Evolutionary conservation across 1,140 invertebrate genomes (phyloP).

Genomic region (Papilio aristodemus): DNA sequence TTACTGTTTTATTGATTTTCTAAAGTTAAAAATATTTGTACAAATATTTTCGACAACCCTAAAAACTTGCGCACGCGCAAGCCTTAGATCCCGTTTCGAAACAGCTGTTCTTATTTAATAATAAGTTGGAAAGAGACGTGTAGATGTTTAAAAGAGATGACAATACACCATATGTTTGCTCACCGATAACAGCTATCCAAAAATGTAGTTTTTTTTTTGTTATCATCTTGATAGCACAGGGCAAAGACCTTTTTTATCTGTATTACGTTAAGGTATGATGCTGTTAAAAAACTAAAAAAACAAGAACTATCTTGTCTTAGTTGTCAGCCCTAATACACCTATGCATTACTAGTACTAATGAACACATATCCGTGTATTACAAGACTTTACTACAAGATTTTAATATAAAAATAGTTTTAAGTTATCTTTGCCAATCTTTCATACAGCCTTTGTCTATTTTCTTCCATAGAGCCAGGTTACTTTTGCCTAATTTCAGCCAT

Average conservation of each 20-base stretch:
- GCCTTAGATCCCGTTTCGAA: conserved; percentile 51
- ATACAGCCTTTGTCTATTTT: no score
- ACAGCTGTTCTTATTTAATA: conserved; percentile 51
- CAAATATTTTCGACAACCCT: conserved; percentile 42
- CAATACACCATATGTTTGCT: neutral
- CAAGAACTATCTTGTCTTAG: no score
- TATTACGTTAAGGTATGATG: conserved; percentile 4
- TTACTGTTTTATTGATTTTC: no score
- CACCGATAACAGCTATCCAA: conserved; percentile 4
- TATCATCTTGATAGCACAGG: conserved; percentile 22
- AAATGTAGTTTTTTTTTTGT: conserved; percentile 20
- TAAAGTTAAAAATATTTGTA: neutral
- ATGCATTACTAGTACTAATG: no score
- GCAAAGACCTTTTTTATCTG: conserved; percentile 25
- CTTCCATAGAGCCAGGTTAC: neutral
- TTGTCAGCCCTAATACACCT: no score
- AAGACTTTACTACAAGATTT: no score
- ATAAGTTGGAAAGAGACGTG: conserved; percentile 7
- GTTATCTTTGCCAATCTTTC: no score
- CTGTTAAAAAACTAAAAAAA: no score
- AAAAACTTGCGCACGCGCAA: conserved; percentile 36
- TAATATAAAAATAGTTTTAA: no score
- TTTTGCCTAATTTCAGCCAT: neutral
- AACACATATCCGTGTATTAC: no score
- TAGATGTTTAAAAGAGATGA: conserved; percentile 32